Percentiles rank a stretch among this genome's conserved stretches.
Evolutionary conservation across 2,113 vertebrate species (phyloP).

Genomic region (Plecturocebus donacophilus): DNA sequence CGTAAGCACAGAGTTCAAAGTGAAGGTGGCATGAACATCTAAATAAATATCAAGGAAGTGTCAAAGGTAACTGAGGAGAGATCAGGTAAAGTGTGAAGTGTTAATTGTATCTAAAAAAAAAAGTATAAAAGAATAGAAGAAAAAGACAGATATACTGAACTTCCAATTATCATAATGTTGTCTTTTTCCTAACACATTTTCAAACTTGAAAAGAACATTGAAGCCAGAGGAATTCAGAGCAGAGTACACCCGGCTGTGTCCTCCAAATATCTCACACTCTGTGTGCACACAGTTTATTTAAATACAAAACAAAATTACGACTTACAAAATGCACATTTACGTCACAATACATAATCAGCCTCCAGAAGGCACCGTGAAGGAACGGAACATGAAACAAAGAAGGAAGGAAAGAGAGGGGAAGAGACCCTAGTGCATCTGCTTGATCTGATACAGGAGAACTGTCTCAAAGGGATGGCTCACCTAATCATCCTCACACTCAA

Average conservation of each 20-base stretch:
- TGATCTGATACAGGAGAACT: background rate
- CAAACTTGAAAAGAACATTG: slow-evolving; percentile 80
- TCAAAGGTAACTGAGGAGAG: slow-evolving; percentile 83
- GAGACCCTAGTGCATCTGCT: background rate
- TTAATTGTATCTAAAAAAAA: slow-evolving; percentile 83
- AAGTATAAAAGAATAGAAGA: slow-evolving; percentile 37
- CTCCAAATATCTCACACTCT: slow-evolving; percentile 72
- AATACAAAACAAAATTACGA: slow-evolving; percentile 80
- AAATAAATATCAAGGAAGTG: slow-evolving; percentile 84
- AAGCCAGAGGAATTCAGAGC: slow-evolving; percentile 79
- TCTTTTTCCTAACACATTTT: slow-evolving; percentile 82
- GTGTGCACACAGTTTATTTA: slow-evolving; percentile 79
- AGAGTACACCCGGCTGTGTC: slow-evolving; percentile 75
- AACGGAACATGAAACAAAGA: slow-evolving; percentile 52
- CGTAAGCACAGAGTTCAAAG: slow-evolving; percentile 84
- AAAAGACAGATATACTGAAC: slow-evolving; percentile 81
- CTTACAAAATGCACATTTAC: slow-evolving; percentile 82
- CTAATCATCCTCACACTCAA: background rate
- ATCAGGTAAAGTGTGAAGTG: slow-evolving; percentile 82
- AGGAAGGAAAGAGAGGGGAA: slow-evolving; percentile 61
- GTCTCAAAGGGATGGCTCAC: background rate
- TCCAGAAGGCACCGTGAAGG: slow-evolving; percentile 67
- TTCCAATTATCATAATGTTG: slow-evolving; percentile 85
- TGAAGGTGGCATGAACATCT: slow-evolving; percentile 78
- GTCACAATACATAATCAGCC: slow-evolving; percentile 72